Base-by-base conservation (phyloP, 2,113 vertebrate species). In the Eretmochelys imbricata region DNA sequence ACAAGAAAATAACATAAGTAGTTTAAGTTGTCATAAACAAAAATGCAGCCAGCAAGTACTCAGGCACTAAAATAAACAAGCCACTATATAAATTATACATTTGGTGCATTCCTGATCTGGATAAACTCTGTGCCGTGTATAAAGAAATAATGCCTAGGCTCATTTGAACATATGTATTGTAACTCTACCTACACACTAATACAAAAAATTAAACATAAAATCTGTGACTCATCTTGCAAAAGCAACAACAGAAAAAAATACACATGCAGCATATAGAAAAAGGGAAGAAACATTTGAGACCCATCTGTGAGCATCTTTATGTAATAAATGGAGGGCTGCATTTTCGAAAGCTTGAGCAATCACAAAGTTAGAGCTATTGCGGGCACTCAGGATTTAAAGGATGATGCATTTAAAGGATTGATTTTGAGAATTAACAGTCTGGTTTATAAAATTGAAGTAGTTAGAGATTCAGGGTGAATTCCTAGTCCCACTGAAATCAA, bases 161-260 rank as follows among this genome's bases (percentile, higher is more conserved):
- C 24, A 31, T 82, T 75, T 27, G 3, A 2, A 46, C 14, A 25
- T 0, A 0, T 4, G 85, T 20, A 0, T 38, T 85, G 3, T 55
- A 27, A 62, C 72, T 69, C 78, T 69, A 53, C 80, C 79, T 12
- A 0, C 42, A 62, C 46, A 62, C 6, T 4, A 13, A 1, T 0
- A 0, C 62, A 20, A 1, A 5, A 38, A 50, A 0, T 38, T 79
- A 46, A 75, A 0, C 0, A 0, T 1, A 4, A 31, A 5, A 53
- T 20, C 2, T 50, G 35, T 48, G 8, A 25, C 3, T 82, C 29
- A 29, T 79, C 48, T n/a, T 53, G 82, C 0, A 1, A 69, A 27
- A 54, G 29, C 25, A 54, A 57, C 10, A 17, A 72, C n/a, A 38
- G 65, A 38, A 72, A 20, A 57, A 84, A 0, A 51, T 69, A n/a